phyloP scores from a whole-genome alignment of 30 jellyfish, hydroid and myxozoan genomes.

The Rhopilema esculentum region DNA sequence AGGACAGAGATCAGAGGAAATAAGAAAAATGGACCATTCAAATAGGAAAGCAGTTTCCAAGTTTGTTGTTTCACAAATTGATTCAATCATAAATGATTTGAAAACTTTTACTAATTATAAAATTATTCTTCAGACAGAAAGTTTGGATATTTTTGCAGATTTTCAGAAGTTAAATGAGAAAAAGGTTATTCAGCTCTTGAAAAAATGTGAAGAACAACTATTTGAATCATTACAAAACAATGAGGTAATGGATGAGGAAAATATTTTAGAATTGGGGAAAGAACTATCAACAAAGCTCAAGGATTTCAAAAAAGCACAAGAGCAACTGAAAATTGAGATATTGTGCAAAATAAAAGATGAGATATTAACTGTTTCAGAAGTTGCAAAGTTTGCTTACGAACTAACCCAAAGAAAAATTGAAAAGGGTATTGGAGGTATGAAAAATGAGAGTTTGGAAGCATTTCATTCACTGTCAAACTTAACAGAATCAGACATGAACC shows the following conservation, averaged over 20 bases:
- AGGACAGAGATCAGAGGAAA: constrained; percentile 21
- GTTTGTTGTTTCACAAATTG: constrained; percentile 54
- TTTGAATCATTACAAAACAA: constrained; percentile 40
- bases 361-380: not conserved
- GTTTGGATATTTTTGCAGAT: constrained; percentile 30
- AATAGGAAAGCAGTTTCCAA: constrained; percentile 52
- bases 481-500: constrained; percentile 53
- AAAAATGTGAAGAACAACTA: constrained; percentile 54
- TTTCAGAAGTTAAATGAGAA: constrained; percentile 41
- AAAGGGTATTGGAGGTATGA: constrained; percentile 36
- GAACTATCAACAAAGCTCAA: constrained; percentile 29
- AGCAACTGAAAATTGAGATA: constrained; percentile 18
- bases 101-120: constrained; percentile 17
- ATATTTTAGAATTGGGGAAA: constrained; percentile 26
- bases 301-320: constrained; percentile 60
- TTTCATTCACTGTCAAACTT: constrained; percentile 58
- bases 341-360: not conserved
- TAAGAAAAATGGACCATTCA: constrained; percentile 8
- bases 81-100: constrained; percentile 15
- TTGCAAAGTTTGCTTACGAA: not conserved
- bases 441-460: constrained; percentile 28
- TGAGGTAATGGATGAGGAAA: constrained; percentile 28
- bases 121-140: constrained; percentile 15
- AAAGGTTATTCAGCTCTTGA: constrained; percentile 11
- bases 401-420: constrained; percentile 8